phyloP scores from a whole-genome alignment of 2,888 invertebrate genomes.

The Oegoconia quadripuncta region DNA sequence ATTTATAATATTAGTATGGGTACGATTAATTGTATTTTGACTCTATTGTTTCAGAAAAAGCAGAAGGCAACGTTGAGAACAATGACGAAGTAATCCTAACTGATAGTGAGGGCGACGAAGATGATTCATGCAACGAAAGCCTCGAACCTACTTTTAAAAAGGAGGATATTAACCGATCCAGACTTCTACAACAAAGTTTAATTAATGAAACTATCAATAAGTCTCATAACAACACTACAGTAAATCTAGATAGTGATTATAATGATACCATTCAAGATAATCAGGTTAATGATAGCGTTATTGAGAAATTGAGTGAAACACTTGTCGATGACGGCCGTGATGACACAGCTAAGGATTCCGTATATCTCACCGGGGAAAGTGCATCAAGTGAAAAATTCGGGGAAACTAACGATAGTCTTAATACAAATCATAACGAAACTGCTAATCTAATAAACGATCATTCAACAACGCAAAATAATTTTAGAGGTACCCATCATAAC shows the following conservation, averaged over 20 bases:
- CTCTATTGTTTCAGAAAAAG: conserved; percentile 43
- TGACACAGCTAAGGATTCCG: conserved; percentile 21
- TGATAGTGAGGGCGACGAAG: conserved; percentile 42
- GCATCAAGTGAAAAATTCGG: conserved; percentile 15
- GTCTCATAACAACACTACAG: too few relatives aligned
- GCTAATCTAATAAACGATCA: too few relatives aligned
- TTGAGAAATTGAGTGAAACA: conserved; percentile 33
- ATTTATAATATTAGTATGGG: too few relatives aligned
- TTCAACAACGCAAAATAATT: neutral
- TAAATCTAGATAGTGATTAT: too few relatives aligned
- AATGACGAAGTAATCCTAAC: conserved; percentile 36
- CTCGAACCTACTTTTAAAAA: conserved; percentile 58
- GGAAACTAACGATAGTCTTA: conserved; percentile 2
- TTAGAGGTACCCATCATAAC: too few relatives aligned
- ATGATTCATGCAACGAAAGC: conserved; percentile 47
- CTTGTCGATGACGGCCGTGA: conserved; percentile 11
- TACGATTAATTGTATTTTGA: neutral
- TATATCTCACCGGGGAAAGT: conserved; percentile 27
- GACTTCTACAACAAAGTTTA: conserved; percentile 27
- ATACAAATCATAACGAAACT: neutral
- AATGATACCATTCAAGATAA: conserved; percentile 11
- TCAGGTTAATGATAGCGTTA: conserved; percentile 25
- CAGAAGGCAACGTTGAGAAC: conserved; percentile 27
- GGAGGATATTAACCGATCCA: conserved; percentile 43
- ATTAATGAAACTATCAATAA: conserved; percentile 6